Base-by-base conservation (phyloP, 2,113 vertebrate genomes). In the Vulpes vulpes region DNA sequence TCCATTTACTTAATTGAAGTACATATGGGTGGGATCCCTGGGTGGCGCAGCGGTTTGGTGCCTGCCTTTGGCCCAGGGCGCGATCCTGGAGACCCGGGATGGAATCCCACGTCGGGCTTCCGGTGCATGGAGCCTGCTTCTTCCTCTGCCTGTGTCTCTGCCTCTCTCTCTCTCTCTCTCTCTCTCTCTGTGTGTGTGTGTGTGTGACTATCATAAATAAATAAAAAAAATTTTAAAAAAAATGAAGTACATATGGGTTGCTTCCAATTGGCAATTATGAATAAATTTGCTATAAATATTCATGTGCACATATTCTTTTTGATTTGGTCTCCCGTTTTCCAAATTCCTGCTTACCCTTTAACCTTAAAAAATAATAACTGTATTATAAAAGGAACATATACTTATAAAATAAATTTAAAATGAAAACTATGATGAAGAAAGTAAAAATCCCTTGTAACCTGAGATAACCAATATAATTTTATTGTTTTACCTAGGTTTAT, bases 371-470 rank as follows among this genome's bases (percentile, higher is more conserved):
- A 65, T 12, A 49, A 59, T 94, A 43, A 43, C 43, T 43, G 43
- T 82, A 69, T 69, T 57, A 89, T 96, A 81, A 81, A 81, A 25
- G 20, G 1, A 93, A 88, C 73, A 69, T 82, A 73, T 84, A 88
- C 69, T 84, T 82, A 11, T 89, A 80, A 95, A 87, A 78, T 83
- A 64, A 90, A 81, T 64, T 76, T 86, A 59, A 88, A 97, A 92
- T 84, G 1, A 88, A 84, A 84, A 64, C 65, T 87, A 84, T 23
- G 83, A 91, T 95, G 22, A 90, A 87, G n/a, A 96, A 85, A 85
- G 30, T 95, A 65, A 65, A 69, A 79, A 80, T 12, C 3, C 55
- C 38, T 78, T 8, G 71, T 81, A 69, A 81, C 32, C 17, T 71
- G 71, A 95, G 30, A 64, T 64, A 55, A 78, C 7, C 43, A 91